Conservation (phyloP, 1,140 invertebrate genomes). For the Drosophila mauritiana region DNA sequence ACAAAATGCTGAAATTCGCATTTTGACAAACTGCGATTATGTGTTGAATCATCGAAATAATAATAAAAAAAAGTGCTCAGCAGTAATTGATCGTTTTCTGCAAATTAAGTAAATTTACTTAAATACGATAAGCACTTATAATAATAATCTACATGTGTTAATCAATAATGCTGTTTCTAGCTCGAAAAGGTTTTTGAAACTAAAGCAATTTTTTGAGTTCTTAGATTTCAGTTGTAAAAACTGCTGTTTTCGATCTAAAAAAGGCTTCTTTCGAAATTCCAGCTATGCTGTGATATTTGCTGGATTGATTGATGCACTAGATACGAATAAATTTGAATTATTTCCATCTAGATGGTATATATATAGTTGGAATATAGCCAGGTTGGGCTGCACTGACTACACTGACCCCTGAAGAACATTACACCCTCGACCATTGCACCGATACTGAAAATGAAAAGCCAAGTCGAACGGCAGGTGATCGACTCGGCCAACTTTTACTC, state of each 20-base stretch:
- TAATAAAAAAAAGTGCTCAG: neutral
- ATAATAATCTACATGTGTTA: no score
- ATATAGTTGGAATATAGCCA: neutral
- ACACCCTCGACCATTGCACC: slow-evolving; percentile 23
- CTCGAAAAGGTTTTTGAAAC: no score
- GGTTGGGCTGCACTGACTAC: neutral
- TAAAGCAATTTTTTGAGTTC: no score
- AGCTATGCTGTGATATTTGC: no score
- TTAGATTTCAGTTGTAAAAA: neutral
- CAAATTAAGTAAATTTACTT: neutral
- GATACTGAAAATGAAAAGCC: neutral
- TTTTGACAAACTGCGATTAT: neutral
- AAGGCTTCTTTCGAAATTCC: neutral
- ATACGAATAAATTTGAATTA: no score
- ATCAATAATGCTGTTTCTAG: no score
- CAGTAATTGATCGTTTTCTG: neutral
- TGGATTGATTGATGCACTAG: no score
- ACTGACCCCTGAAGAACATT: slow-evolving; percentile 6
- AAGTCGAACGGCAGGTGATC: slow-evolving; percentile 20
- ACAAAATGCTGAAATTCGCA: neutral
- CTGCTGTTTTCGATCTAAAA: neutral
- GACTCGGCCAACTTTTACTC: slow-evolving; percentile 23
- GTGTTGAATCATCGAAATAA: neutral
- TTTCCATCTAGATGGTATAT: neutral
- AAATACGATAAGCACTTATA: no score